These are phyloP conservation scores for Notamacropus eugenii DNA, from an alignment of 2,797 vertebrate species.

Conservation along the genomic window DNA sequence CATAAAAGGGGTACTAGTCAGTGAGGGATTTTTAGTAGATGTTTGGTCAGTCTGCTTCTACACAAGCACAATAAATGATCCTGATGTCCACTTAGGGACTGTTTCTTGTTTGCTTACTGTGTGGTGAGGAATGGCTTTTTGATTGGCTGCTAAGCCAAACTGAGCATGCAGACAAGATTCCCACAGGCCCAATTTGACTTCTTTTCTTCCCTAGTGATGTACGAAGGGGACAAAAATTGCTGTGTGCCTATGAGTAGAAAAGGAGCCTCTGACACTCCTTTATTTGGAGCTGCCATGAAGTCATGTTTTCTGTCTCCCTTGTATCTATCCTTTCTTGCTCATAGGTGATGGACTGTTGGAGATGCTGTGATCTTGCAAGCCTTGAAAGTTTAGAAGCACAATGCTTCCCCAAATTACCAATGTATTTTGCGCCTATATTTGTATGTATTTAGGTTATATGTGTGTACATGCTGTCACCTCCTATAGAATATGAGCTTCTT, in stretches of 20 bases:
- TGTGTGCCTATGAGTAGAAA: not conserved
- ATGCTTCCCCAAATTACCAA: not conserved
- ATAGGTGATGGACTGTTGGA: not conserved
- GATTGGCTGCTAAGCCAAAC: not conserved
- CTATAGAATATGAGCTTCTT: not conserved
- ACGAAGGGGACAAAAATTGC: not conserved
- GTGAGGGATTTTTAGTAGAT: not conserved
- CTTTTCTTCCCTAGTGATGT: not conserved
- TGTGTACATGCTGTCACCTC: not conserved
- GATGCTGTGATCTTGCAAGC: not conserved
- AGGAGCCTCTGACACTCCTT: not conserved
- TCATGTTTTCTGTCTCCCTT: not conserved
- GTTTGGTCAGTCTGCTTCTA: not conserved
- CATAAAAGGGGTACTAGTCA: not conserved
- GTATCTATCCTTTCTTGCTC: not conserved
- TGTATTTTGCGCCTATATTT: not conserved
- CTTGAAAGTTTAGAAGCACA: not conserved
- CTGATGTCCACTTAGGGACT: not conserved
- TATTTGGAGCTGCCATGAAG: not conserved
- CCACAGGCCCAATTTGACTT: not conserved
- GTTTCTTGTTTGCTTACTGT: not conserved
- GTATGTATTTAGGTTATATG: not conserved
- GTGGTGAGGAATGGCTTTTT: not conserved
- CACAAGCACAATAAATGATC: not conserved
- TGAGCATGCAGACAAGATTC: not conserved